Conservation (phyloP, 2,888 invertebrate genomes). For the Drosophila engyochracea region DNA sequence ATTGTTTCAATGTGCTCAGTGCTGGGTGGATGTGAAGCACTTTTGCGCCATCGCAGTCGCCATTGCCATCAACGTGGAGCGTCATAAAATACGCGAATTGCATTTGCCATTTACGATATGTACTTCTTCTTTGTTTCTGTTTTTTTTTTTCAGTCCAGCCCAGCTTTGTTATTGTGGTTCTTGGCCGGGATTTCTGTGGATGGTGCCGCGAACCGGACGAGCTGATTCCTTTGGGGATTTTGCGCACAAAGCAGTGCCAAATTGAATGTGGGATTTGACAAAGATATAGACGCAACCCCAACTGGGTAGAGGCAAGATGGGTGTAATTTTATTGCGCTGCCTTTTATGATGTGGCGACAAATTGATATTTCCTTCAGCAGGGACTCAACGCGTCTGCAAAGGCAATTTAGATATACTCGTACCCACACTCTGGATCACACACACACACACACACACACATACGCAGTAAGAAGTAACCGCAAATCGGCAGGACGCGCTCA, state of each 20-base stretch:
- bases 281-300: constrained; percentile 56
- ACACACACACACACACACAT: constrained; percentile 4
- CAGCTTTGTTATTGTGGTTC: constrained; percentile 57
- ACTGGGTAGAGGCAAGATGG: constrained; percentile 14
- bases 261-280: constrained; percentile 81
- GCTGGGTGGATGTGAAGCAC: constrained; percentile 60
- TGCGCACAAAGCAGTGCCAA: constrained; percentile 80
- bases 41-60: constrained; percentile 63
- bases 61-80: constrained; percentile 77
- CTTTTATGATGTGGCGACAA: constrained; percentile 82
- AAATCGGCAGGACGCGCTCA: constrained; percentile 59
- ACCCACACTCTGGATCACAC: constrained; percentile 5
- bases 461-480: constrained; percentile 51
- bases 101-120: constrained; percentile 81
- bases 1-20: constrained; percentile 54
- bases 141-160: constrained; percentile 19
- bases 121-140: constrained; percentile 57
- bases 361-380: constrained; percentile 77
- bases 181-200: constrained; percentile 51
- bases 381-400: constrained; percentile 46
- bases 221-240: constrained; percentile 82
- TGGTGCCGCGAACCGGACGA: constrained; percentile 48
- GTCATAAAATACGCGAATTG: constrained; percentile 83
- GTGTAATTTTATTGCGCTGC: constrained; percentile 82
- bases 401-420: constrained; percentile 72